Base-by-base conservation (phyloP, 2,113 vertebrate genomes). In the Ondatra zibethicus region DNA sequence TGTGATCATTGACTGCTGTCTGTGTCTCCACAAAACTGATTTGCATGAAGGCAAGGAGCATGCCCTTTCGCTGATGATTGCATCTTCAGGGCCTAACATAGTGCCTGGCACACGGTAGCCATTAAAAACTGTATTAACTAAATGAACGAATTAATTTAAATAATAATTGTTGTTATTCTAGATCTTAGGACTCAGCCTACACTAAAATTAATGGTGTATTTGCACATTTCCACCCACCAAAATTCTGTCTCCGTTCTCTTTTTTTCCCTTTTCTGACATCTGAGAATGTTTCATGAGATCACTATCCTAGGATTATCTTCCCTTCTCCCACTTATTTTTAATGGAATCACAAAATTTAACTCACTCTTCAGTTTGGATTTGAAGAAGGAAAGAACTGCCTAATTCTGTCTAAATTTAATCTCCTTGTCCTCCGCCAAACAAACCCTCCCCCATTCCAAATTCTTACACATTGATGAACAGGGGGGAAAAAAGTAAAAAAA, bases 161-260 rank as follows among this genome's bases (percentile, higher is more conserved):
- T 98, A 97, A 97, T 97, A 97, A 97, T 97, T 97, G 82, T 92
- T 97, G 97, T 97, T 97, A 97, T 97, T 98, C 96, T 97, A 89
- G 92, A 96, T 94, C 95, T 97, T 94, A 97, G 95, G 96, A 97
- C 91, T 97, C 94, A 97, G 97, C 97, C 97, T 95, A 96, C 97
- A 97, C 97, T 97, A 97, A 98, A 97, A 95, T 97, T 98, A 97
- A 97, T 97, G 96, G 96, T 96, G 97, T 97, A 97, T 98, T 98
- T 98, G 93, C 94, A 95, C 97, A 97, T 96, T 96, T 95, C 96
- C 98, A 97, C 97, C 97, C 98, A 97, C 96, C 88, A 96, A 91
- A 98, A 76, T 98, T 98, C 98, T 98, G 97, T 98, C 97, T 97
- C 96, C 77, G 3, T 95, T 95, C 91, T 95, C 76, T 91, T 93